Evolutionary conservation across 2,797 vertebrate species (phyloP), one percentile per base, ranked within the genome.

Genomic region (Falco biarmicus): DNA sequence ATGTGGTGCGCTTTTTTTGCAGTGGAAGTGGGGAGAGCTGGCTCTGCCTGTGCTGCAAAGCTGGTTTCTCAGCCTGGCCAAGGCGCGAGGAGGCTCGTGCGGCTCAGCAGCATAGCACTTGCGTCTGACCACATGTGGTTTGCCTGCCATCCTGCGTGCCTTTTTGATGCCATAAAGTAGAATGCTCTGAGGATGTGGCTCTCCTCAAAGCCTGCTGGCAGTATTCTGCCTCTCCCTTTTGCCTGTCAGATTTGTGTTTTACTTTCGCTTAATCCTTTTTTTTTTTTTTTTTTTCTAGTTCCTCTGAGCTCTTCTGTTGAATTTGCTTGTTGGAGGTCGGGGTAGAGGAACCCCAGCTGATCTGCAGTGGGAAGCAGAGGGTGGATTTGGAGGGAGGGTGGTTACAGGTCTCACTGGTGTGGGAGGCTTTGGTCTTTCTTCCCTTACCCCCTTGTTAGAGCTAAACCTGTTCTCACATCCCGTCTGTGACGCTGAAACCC

Each of bases 71-170:
- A 4, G 24, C 50, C 39, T 11, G 56, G 19, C 8, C 56, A 4
- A 34, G 63, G 6, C 10, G 0, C 12, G 2, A 6, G 1, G 41
- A 7, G 20, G 56, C 74, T n/a, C 2, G 9, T 15, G 60, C 37
- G 10, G 61, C 50, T 18, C 17, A 4, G 31, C 32, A 6, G n/a
- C 29, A 0, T 4, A n/a, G 41, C 1, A 19, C n/a, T 18, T 9
- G 13, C 6, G 48, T 5, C n/a, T 4, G 39, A 13, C 16, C 11
- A 7, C 17, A 15, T 1, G 9, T 2, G 4, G 32, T 24, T 17
- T 32, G 17, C 26, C 37, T 8, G 25, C 34, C 10, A 0, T 13
- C 56, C 25, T 3, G 2, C 25, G 7, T 8, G 1, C 57, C 15
- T 13, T 13, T 12, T 20, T 2, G 7, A 2, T 29, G 51, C 29